Evolutionary conservation across 2,113 vertebrate species (phyloP).

Genomic region (Rhipidura dahli): DNA sequence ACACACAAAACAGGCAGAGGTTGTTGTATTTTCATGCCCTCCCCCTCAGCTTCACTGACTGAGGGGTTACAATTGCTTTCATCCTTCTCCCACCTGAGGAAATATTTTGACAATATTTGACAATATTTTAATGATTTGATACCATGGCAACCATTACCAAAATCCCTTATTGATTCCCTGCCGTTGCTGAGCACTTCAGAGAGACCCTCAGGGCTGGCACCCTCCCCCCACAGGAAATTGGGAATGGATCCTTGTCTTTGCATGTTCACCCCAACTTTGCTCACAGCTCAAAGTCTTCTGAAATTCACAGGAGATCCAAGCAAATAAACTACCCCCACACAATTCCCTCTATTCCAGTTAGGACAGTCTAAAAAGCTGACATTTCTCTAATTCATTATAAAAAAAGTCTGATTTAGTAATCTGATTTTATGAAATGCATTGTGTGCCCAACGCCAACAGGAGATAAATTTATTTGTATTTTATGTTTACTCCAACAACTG

Average conservation of each 20-base stretch:
- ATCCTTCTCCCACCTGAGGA: background rate
- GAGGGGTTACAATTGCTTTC: background rate
- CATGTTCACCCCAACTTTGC: background rate
- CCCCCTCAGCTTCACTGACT: background rate
- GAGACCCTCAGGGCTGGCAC: background rate
- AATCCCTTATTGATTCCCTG: accelerated
- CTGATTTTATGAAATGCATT: background rate
- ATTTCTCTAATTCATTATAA: background rate
- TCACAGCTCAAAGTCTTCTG: background rate
- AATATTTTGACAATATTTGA: background rate
- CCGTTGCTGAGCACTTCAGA: background rate
- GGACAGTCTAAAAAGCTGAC: background rate
- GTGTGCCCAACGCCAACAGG: background rate
- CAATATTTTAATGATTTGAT: background rate
- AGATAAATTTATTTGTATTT: background rate
- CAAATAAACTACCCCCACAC: background rate
- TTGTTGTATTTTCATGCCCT: background rate
- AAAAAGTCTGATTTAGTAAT: background rate
- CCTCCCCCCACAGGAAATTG: accelerated
- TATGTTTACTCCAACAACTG: background rate
- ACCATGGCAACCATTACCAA: background rate
- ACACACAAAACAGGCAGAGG: background rate
- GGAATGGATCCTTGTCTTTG: background rate
- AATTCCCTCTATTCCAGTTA: background rate
- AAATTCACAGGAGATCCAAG: background rate